Base-by-base conservation (phyloP, 1,140 invertebrate genomes). In the Magallana ariakensis region DNA sequence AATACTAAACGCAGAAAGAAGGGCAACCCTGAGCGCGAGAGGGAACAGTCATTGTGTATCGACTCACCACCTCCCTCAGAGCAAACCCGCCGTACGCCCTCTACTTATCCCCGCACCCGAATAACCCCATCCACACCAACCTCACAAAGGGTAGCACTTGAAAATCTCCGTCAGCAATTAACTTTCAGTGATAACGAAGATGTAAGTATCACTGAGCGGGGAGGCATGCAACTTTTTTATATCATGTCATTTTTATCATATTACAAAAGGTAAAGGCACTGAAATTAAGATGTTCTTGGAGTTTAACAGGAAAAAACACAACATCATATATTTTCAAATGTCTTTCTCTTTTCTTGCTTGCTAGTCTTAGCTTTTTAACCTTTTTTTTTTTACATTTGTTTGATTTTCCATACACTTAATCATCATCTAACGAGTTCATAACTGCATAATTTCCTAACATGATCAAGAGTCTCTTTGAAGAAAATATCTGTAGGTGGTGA, bases 171-270 rank as follows among this genome's bases (percentile, higher is more conserved):
- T 85, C 92, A 92, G 80, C 92, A 92, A 33, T 90, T 93, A 88
- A 93, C 91, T 56, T 94, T 93, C 83, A 93, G 92, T 90, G 93
- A 93, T 89, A 83, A 89, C 46, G 93, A 93, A 80, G 93, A 94
- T 90, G 93, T 94, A 90, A 91, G 93, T 89, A 82, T 55, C 46
- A 82, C 16, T 82, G 80, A 82, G 15, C 54, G 15, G 10, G 33
- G 15, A 26, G 16, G 46, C n/a, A n/a, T 54, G 46, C 80, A 54
- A 10, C 15, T 62, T 62, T 15, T 10, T 56, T 82, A 13, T 54
- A 46, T 26, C 46, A 82, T n/a, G 15, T 82, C 15, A 26, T 75
- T 33, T 26, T 75, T 26, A 60, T 13, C 5, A 16, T 13, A 60
- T 16, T 60, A 26, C 26, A 13, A 8, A 26, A 75, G 9, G 10